Conservation (phyloP, 2,113 vertebrate genomes). For the Rhynchomys soricoides region DNA sequence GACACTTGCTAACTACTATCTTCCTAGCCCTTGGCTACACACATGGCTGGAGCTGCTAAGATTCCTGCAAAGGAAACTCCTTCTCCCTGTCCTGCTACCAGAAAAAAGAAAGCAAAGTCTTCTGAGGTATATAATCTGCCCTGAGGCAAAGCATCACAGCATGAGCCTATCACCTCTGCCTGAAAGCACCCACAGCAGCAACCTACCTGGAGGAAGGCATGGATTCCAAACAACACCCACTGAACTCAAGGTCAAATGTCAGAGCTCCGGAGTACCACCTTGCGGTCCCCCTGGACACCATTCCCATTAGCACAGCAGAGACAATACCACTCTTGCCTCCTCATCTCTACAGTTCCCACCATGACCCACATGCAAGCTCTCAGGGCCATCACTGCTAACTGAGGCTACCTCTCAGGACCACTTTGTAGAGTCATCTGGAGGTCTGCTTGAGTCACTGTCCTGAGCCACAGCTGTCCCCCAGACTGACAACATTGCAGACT, state of each 20-base stretch:
- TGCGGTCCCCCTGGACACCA: fast-evolving
- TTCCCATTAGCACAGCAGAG: no score
- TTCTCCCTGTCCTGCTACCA: background rate
- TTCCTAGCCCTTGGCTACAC: background rate
- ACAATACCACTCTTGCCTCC: fast-evolving
- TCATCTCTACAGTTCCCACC: no score
- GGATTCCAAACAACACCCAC: no score
- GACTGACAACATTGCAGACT: background rate
- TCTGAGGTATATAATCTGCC: background rate
- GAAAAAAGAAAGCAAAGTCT: background rate
- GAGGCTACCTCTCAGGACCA: background rate
- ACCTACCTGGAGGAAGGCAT: background rate
- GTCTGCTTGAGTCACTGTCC: background rate
- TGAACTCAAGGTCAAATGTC: background rate
- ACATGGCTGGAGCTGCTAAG: background rate
- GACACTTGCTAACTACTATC: background rate
- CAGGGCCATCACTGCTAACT: background rate
- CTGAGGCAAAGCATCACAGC: fast-evolving
- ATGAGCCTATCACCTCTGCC: background rate
- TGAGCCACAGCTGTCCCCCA: background rate
- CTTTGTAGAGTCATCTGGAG: no score
- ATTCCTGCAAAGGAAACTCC: background rate
- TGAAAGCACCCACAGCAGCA: background rate
- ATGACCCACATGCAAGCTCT: background rate
- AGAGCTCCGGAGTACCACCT: no score